Conservation (phyloP, 2,888 invertebrate genomes). For the Nebria brevicollis region DNA sequence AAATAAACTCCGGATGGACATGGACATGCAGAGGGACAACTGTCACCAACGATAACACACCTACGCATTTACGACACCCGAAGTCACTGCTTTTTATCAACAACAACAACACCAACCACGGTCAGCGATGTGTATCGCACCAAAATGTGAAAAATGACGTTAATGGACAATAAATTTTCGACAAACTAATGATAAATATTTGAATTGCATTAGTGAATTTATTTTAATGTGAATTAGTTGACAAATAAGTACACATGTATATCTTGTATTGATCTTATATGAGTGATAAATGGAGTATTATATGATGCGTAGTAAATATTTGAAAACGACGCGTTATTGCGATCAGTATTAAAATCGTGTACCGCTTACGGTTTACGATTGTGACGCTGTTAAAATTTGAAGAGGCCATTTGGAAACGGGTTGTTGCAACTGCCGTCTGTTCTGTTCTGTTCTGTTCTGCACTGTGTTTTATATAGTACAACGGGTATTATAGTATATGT, state of each 20-base stretch:
- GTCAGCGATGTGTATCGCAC: constrained; percentile 23
- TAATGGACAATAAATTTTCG: constrained; percentile 35
- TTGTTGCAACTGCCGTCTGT: constrained; percentile 14
- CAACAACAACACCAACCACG: neutral
- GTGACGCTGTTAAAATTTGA: constrained; percentile 43
- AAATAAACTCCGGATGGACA: neutral
- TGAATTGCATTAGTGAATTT: too few species aligned
- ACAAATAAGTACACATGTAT: neutral
- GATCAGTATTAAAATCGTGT: constrained; percentile 46
- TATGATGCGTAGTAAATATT: neutral
- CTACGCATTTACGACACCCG: neutral
- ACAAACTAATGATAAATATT: constrained; percentile 13
- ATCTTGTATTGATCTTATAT: neutral
- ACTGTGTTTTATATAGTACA: constrained; percentile 37
- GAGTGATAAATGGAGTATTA: neutral
- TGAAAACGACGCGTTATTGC: constrained; percentile 10
- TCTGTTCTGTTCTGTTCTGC: too few species aligned
- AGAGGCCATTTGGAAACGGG: constrained; percentile 44
- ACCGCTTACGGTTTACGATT: constrained; percentile 43
- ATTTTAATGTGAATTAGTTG: neutral
- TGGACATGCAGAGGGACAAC: neutral
- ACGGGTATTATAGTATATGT: constrained; percentile 7
- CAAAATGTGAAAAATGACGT: constrained; percentile 32
- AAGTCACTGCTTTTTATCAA: neutral
- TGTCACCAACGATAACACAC: neutral